These are phyloP conservation scores for Atta colombica DNA, from an alignment of 1,140 invertebrate genomes.

Conservation along the genomic window DNA sequence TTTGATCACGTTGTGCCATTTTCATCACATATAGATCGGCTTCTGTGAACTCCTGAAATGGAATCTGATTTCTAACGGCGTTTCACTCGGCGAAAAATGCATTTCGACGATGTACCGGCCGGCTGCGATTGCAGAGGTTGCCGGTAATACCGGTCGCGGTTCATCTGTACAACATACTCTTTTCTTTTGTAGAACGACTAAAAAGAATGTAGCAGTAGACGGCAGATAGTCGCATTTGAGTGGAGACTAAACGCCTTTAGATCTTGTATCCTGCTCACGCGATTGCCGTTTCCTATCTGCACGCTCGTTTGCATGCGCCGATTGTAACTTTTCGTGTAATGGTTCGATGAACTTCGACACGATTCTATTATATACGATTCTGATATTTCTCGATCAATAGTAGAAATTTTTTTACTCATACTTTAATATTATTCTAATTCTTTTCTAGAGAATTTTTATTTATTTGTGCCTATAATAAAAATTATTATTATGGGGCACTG, in stretches of 20 bases:
- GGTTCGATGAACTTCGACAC: conserved; percentile 2
- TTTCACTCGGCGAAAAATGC: conserved; percentile 71
- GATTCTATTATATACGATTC: not conserved
- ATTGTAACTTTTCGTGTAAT: conserved; percentile 32
- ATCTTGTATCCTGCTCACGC: conserved; percentile 64
- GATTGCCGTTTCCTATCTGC: conserved; percentile 56
- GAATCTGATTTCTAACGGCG: conserved; percentile 82
- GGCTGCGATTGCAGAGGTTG: conserved; percentile 53
- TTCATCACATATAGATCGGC: conserved; percentile 14
- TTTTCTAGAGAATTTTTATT: not conserved
- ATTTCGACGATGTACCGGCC: conserved; percentile 39
- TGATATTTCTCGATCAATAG: not conserved
- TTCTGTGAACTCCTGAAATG: conserved; percentile 73
- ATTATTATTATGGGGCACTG: not conserved
- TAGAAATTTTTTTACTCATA: too few species aligned
- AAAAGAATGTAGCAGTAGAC: conserved; percentile 47
- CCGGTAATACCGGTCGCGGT: conserved; percentile 54
- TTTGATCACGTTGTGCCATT: conserved; percentile 50
- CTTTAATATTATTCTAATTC: not conserved
- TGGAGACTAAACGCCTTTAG: conserved; percentile 31
- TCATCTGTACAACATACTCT: conserved; percentile 52
- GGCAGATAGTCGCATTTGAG: conserved; percentile 37
- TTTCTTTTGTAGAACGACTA: conserved; percentile 20
- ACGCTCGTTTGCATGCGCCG: conserved; percentile 57
- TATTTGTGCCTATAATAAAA: too few species aligned